Base-by-base conservation (phyloP, 2,888 invertebrate species). In the Isoperla grammatica region DNA sequence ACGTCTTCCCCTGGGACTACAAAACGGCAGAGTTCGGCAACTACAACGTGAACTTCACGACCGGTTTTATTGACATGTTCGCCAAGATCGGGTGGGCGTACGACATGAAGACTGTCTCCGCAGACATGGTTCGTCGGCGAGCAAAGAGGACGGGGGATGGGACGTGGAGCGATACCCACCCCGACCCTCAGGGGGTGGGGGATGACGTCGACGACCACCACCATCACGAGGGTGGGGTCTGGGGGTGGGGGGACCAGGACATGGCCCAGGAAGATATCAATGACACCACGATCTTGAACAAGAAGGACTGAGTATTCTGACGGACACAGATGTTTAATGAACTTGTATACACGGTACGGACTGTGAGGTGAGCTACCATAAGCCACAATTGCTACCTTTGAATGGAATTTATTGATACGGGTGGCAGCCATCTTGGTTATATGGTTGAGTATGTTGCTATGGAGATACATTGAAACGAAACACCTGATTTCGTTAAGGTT, bases 1-100 rank as follows among this genome's bases (percentile, higher is more conserved):
- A 95, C 75, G 87, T 88, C 0, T 95, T 95, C 74, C 94, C 94
- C 0, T 91, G 90, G 87, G 95, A 95, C 74, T 95, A 95, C 80
- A 88, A 90, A 70, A 88, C 94, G 22, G 86, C 91, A 5, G 95
- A 95, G 73, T 77, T 90, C n/a, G 90, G 90, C 12, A 69, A 73
- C 37, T 75, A 75, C 64, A 67, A 67, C 20, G 66, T 73, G 49
- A 84, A 83, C 67, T 50, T 75, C 0, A 82, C 83, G 1, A 81
- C 81, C 0, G 69, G 76, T 11, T 78, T 81, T 67, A 80, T 84
- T 61, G 81, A 83, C 67, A 70, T 74, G 46, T 76, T 75, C 70
- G 75, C 76, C 11, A 65, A 63, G 37, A 61, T 79, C 13, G 80
- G 80, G 9, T 65, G 75, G 73, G 81, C 73, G 1, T 75, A 74